Percentiles rank a stretch among this genome's conserved stretches.
phyloP scores from a whole-genome alignment of 2,888 invertebrate genomes.

The Steinernema carpocapsae region DNA sequence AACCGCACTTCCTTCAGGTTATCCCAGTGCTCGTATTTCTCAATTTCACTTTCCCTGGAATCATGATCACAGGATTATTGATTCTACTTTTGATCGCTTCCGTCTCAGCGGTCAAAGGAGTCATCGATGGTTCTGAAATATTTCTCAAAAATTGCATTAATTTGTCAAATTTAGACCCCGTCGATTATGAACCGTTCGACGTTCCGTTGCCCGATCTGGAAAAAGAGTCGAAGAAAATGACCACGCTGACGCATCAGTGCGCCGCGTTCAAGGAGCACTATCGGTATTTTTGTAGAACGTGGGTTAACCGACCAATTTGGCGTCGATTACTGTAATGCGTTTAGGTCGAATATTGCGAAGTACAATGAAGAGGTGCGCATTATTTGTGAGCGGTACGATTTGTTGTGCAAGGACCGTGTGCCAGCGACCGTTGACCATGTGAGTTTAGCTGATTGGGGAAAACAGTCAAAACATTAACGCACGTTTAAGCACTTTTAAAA shows the following conservation, averaged over 20 bases:
- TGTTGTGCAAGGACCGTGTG: conserved; percentile 59
- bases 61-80: background rate
- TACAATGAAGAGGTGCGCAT: conserved; percentile 65
- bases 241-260: conserved; percentile 60
- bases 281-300: conserved; percentile 58
- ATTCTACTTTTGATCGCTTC: background rate
- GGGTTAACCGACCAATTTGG: background rate
- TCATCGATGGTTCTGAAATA: background rate
- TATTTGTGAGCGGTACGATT: conserved; percentile 61
- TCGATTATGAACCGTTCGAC: conserved; percentile 53
- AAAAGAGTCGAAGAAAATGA: conserved; percentile 56
- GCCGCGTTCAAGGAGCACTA: conserved; percentile 58
- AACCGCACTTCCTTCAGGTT: conserved; percentile 1
- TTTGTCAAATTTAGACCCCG: background rate
- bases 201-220: conserved; percentile 57
- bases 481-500: no score
- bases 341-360: conserved; percentile 57
- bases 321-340: background rate
- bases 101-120: background rate
- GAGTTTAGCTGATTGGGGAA: background rate
- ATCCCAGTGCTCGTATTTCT: background rate
- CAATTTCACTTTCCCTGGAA: background rate
- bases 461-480: no score
- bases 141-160: background rate
- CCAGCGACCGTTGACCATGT: conserved; percentile 62